Evolutionary conservation across 2,113 vertebrate species (phyloP).

Genomic region (Gallinago jamesoni): DNA sequence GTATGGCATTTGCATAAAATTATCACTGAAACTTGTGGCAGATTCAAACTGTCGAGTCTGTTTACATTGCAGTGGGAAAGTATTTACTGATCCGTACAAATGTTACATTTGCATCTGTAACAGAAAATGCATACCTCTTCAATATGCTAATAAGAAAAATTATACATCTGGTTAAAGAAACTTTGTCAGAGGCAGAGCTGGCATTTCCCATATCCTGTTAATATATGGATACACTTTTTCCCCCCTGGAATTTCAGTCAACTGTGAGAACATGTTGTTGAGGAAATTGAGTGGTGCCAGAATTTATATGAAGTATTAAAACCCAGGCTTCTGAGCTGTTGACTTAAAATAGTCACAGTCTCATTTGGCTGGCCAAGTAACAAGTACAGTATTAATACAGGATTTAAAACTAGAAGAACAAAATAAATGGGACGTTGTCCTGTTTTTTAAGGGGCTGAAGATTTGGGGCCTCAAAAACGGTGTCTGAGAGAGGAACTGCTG

Average conservation of each 20-base stretch:
- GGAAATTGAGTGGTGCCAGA: neutral
- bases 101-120: constrained; percentile 56
- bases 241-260: neutral
- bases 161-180: constrained; percentile 26
- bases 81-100: constrained; percentile 60
- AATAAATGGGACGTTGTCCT: neutral
- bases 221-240: neutral
- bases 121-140: neutral
- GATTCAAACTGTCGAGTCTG: constrained; percentile 44
- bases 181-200: neutral
- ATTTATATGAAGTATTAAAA: constrained; percentile 28
- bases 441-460: neutral
- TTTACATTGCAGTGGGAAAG: constrained; percentile 51
- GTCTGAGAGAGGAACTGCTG: neutral
- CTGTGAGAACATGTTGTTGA: constrained; percentile 2
- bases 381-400: neutral
- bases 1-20: constrained; percentile 47
- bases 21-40: constrained; percentile 21
- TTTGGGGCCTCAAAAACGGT: neutral
- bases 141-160: constrained; percentile 38
- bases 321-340: neutral
- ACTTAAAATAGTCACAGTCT: neutral
- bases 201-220: neutral
- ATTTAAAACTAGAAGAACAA: neutral
- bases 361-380: neutral